These are phyloP conservation scores for Ennomos fuscantarius DNA, from an alignment of 2,888 invertebrate species.

Conservation along the genomic window DNA sequence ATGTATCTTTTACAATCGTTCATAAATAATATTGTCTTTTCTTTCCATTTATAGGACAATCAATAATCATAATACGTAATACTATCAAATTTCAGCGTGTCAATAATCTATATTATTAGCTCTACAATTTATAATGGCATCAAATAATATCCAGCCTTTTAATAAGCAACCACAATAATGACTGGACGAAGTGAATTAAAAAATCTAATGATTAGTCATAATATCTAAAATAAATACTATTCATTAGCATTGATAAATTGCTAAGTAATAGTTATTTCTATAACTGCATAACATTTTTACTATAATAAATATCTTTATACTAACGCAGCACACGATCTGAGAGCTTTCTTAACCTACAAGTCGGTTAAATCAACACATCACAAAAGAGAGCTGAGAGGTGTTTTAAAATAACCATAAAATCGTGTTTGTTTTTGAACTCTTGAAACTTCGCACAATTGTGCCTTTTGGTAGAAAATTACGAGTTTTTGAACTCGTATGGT, in stretches of 20 bases:
- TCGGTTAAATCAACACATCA: slow-evolving; percentile 11
- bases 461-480: too few species aligned
- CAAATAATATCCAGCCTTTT: slow-evolving; percentile 12
- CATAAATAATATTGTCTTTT: too few species aligned
- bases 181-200: slow-evolving; percentile 10
- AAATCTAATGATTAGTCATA: slow-evolving; percentile 30
- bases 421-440: too few species aligned
- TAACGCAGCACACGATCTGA: slow-evolving; percentile 19
- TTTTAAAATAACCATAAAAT: too few species aligned
- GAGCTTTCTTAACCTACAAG: slow-evolving; percentile 14
- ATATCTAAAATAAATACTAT: slow-evolving; percentile 17
- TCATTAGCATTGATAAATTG: slow-evolving; percentile 9
- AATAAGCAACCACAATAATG: slow-evolving; percentile 1
- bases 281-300: slow-evolving; percentile 16
- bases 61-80: not conserved
- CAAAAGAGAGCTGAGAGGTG: not conserved
- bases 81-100: slow-evolving; percentile 12
- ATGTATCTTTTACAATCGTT: too few species aligned
- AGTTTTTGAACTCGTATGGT: too few species aligned
- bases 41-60: too few species aligned
- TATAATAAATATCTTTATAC: slow-evolving; percentile 9
- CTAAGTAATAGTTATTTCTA: slow-evolving; percentile 16
- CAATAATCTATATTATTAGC: not conserved
- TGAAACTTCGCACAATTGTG: too few species aligned
- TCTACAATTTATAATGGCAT: slow-evolving; percentile 15